Evolutionary conservation across 2,797 vertebrate genomes (phyloP), one percentile per base, ranked within the genome.

Genomic region (Mus minutoides): DNA sequence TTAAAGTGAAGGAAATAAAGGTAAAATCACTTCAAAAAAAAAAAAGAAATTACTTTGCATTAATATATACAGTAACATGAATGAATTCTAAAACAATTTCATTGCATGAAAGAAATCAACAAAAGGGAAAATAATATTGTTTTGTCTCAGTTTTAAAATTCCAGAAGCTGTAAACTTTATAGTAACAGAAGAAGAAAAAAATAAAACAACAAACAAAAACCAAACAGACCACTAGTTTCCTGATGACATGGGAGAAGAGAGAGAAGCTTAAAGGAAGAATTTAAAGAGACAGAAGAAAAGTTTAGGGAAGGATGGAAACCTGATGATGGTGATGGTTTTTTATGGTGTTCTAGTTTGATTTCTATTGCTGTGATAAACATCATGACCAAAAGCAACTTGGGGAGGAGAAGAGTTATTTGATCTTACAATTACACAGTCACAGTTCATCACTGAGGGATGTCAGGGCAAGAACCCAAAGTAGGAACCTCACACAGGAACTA

Each of bases 61-160:
- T 91, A 91, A 94, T 73, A 85, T 60, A 90, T 24, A 91, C n/a
- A 89, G 78, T 3, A 83, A 37, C 37, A 71, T 87, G 46, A 84
- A 91, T 94, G 60, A 88, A 83, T 86, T 90, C 91, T 91, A 94
- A 64, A 96, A 79, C 64, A 93, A 86, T 76, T 94, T 95, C 80
- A 43, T 34, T 62, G 0, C 43, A 10, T 54, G 58, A 92, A 96
- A 86, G 64, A 94, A 92, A 24, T 6, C 54, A 97, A n/a, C 22
- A 83, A 88, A 91, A 87, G 54, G 46, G 43, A 76, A 49, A 40
- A 82, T 56, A 43, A 83, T 64, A 62, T 62, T 62, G 37, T 79
- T 43, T 86, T 92, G 78, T 87, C 94, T 62, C 46, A 87, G 89
- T 84, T 91, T 82, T 75, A 71, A 92, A 94, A 92, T 85, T 76